Percentiles rank a stretch among this genome's conserved stretches.
Evolutionary conservation across 2,113 vertebrate genomes (phyloP).

Genomic region (Poecilia latipinna): DNA sequence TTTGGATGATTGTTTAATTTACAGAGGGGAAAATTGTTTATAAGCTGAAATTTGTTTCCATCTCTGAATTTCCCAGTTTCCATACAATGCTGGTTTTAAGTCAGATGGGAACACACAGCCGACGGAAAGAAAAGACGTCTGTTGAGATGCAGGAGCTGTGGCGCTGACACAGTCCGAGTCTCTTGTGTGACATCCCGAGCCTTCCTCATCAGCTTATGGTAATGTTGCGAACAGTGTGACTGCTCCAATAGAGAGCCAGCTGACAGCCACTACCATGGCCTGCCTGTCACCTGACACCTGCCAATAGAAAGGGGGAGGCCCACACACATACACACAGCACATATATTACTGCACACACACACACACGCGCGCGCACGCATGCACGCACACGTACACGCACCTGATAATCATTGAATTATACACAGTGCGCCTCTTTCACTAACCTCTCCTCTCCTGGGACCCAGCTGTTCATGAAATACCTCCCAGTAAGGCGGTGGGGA

Average conservation of each 20-base stretch:
- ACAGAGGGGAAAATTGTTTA: background rate
- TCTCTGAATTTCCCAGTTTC: background rate
- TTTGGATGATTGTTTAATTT: background rate
- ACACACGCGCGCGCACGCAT: conserved; percentile 37
- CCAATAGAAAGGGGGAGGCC: conserved; percentile 70
- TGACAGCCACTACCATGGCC: conserved; percentile 80
- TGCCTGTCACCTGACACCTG: conserved; percentile 83
- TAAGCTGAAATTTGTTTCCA: background rate
- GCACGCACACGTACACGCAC: conserved; percentile 57
- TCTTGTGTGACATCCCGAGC: conserved; percentile 45
- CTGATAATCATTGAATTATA: conserved; percentile 86
- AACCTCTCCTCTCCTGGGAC: conserved; percentile 84
- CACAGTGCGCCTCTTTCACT: conserved; percentile 82
- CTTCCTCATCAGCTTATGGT: conserved; percentile 75
- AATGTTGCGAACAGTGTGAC: conserved; percentile 75
- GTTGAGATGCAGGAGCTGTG: conserved; percentile 30
- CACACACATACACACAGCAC: conserved; percentile 44
- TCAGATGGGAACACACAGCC: background rate
- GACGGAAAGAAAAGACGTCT: conserved; percentile 9
- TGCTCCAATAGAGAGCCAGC: conserved; percentile 77
- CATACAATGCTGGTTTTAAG: background rate
- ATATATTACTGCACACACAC: conserved; percentile 43
- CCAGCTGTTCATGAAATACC: conserved; percentile 94
- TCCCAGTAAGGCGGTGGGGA: conserved; percentile 80
- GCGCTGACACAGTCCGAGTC: conserved; percentile 33